Evolutionary conservation across 1,140 invertebrate genomes (phyloP), one percentile per base, ranked within the genome.

Genomic region (Diploscapter pachys): DNA sequence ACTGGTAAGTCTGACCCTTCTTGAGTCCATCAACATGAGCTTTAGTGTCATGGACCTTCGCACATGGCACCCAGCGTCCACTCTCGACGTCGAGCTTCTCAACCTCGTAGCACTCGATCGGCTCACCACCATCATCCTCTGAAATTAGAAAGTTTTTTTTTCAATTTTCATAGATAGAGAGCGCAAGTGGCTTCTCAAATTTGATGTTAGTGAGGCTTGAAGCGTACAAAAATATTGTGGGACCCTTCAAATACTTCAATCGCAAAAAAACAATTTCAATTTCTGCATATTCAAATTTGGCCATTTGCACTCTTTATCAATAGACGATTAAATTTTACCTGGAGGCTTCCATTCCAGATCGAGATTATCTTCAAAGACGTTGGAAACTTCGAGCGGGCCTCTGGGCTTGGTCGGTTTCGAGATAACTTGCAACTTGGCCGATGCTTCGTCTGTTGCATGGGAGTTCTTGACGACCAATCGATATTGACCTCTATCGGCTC

Each of bases 1-100:
- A 96, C 87, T 98, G 96, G 87, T 99, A 99, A 81, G 94, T 95
- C 87, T 98, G 97, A 81, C 96, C 96, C 0, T 94, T 94, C 8
- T 93, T 94, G 0, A 99, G 89, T 52, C 94, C 93, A 83, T 93
- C 92, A 78, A 98, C 92, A 13, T 90, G 90, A 54, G 90, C 90
- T 52, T 92, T 90, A 63, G 92, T 77, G 61, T 83, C 85, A 63
- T 82, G 80, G 9, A 85, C 84, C 66, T 85, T 85, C 9, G 83
- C 83, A 61, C 80, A 81, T 50, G 84, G 83, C 13, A 86, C 80
- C 83, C 83, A 85, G 59, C 78, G 57, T 31, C 85, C 83, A 61
- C 78, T 85, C 3, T 80, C 80, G 3, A 91, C 87, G 86, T 96
- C 93, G 89, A 94, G 91, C 86, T 96, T 96, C 86, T 97, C 95